phyloP scores from a whole-genome alignment of 64 coral and sea anemone genomes.

The Catalaphyllia jardinei region DNA sequence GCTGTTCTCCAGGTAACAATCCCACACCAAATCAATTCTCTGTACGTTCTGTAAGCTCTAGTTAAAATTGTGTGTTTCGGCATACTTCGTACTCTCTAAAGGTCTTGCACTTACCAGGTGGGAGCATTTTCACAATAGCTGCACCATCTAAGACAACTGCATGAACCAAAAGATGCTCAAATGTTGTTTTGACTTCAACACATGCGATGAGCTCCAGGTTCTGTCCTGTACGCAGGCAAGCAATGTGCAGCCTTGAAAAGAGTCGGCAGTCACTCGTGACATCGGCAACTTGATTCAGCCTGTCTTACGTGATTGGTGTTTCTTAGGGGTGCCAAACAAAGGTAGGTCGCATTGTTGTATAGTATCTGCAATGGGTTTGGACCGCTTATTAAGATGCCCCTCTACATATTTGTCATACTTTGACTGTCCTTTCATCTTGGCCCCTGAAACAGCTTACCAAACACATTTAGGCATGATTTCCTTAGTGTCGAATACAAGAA shows the following conservation, averaged over 20 bases:
- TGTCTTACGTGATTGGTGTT: background rate
- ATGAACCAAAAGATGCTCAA: slow-evolving; percentile 27
- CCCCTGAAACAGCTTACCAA: background rate
- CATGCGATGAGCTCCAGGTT: slow-evolving; percentile 46
- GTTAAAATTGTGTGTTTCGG: no score
- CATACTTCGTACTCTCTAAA: slow-evolving; percentile 44
- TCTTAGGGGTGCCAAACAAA: no score
- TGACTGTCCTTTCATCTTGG: slow-evolving; percentile 4
- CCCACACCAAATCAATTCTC: slow-evolving; percentile 55
- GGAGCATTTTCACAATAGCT: slow-evolving; percentile 48
- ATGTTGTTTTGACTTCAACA: background rate
- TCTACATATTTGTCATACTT: slow-evolving; percentile 33
- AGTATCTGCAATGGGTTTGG: slow-evolving; percentile 1
- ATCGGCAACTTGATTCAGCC: no score
- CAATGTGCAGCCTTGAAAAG: slow-evolving; percentile 33
- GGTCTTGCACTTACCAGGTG: slow-evolving; percentile 37
- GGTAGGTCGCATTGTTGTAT: no score
- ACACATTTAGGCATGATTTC: background rate
- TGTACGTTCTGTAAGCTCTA: slow-evolving; percentile 12
- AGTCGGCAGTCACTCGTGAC: slow-evolving; percentile 21
- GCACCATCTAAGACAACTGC: slow-evolving; percentile 40
- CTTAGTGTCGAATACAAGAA: background rate
- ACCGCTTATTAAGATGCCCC: background rate
- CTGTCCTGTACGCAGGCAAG: slow-evolving; percentile 29
- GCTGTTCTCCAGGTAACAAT: no score